Evolutionary conservation across 2,888 invertebrate genomes (phyloP).

Genomic region (Drosophila monieri): DNA sequence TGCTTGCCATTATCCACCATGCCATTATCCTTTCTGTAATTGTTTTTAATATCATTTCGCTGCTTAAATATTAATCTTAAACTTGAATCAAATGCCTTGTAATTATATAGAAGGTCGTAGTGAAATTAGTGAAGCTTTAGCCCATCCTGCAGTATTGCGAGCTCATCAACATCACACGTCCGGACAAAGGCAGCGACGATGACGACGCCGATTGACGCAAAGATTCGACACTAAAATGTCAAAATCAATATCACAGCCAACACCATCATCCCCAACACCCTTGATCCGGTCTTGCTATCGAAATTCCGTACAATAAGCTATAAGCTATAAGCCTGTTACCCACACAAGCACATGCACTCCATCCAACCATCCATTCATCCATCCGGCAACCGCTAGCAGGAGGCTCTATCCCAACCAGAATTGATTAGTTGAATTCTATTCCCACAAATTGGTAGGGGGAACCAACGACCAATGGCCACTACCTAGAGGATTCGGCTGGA

Average conservation of each 20-base stretch:
- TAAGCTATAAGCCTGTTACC: conserved; percentile 1
- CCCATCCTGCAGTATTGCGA: conserved; percentile 82
- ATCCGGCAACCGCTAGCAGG: conserved; percentile 66
- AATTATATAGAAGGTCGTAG: conserved; percentile 82
- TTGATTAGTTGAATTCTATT: conserved; percentile 85
- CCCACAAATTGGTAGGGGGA: conserved; percentile 85
- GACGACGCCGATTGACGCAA: conserved; percentile 43
- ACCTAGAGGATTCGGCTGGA: conserved; percentile 84
- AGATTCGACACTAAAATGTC: background rate
- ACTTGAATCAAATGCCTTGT: conserved; percentile 8
- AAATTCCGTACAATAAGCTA: conserved; percentile 35
- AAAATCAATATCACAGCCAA: conserved; percentile 22
- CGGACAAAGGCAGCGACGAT: conserved; percentile 48
- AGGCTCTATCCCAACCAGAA: conserved; percentile 81
- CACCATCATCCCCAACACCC: conserved; percentile 1
- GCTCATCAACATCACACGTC: conserved; percentile 78
- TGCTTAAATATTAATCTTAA: conserved; percentile 2
- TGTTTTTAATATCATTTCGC: background rate
- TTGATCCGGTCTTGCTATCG: conserved; percentile 29
- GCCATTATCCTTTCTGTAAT: conserved; percentile 9
- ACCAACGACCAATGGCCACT: conserved; percentile 84
- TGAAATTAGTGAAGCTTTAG: conserved; percentile 84
- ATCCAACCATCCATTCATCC: conserved; percentile 25
- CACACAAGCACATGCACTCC: conserved; percentile 38
- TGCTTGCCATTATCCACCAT: conserved; percentile 10